Conservation (phyloP, 2,797 vertebrate genomes). For the Lycodopsis pacificus region DNA sequence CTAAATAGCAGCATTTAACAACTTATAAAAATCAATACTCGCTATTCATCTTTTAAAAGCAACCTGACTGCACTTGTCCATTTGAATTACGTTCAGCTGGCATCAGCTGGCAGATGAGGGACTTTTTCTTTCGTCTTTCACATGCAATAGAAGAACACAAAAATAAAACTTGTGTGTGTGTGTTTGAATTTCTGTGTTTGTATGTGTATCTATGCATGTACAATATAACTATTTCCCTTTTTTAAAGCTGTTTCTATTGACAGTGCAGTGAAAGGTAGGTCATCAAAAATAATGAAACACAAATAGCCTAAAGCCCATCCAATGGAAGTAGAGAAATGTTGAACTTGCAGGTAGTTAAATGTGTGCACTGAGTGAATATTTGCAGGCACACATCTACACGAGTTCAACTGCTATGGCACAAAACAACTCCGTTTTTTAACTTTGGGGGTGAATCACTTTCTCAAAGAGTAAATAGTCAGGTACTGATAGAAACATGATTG, state of each 20-base stretch:
- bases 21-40: conserved; percentile 79
- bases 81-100: conserved; percentile 70
- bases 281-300: conserved; percentile 29
- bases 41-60: conserved; percentile 79
- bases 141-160: conserved; percentile 10
- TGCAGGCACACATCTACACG: not conserved
- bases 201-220: not conserved
- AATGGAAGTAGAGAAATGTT: not conserved
- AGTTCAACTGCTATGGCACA: conserved; percentile 5
- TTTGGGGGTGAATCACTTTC: conserved; percentile 25
- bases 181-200: not conserved
- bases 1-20: conserved; percentile 72
- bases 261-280: not conserved
- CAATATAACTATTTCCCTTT: not conserved
- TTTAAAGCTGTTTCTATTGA: not conserved
- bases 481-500: conserved; percentile 25
- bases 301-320: not conserved
- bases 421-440: conserved; percentile 20
- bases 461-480: conserved; percentile 32
- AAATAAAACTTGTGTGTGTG: not conserved
- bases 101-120: conserved; percentile 45
- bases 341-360: conserved; percentile 10
- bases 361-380: conserved; percentile 23
- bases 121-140: conserved; percentile 40
- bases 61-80: conserved; percentile 73